Evolutionary conservation across 2,113 vertebrate genomes (phyloP).

Genomic region (Protobothrops flavoviridis): DNA sequence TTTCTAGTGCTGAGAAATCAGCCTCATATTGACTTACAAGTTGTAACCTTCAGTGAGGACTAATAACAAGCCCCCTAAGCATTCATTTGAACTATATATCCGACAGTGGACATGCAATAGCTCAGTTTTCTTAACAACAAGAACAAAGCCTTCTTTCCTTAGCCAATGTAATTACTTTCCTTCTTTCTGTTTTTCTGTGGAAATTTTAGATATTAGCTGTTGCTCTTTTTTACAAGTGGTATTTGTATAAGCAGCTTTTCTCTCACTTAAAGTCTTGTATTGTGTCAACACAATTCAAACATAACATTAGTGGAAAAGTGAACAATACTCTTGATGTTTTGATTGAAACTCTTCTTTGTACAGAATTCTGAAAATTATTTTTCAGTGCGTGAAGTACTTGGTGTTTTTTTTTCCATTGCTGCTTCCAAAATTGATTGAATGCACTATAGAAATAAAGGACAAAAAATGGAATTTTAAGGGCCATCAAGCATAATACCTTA

Average conservation of each 20-base stretch:
- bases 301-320: neutral
- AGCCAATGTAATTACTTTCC: neutral
- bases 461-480: constrained; percentile 64
- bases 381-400: constrained; percentile 46
- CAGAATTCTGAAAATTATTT: constrained; percentile 52
- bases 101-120: neutral
- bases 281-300: constrained; percentile 12
- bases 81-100: neutral
- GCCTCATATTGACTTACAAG: neutral
- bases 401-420: constrained; percentile 42
- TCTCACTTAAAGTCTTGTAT: constrained; percentile 16
- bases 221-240: neutral
- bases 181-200: constrained; percentile 4
- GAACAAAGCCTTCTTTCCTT: neutral
- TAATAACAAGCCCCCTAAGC: neutral
- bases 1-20: neutral
- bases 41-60: neutral
- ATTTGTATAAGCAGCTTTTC: neutral
- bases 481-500: constrained; percentile 53
- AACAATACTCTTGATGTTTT: constrained; percentile 14
- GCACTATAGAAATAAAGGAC: constrained; percentile 57
- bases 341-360: constrained; percentile 47
- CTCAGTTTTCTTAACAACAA: neutral
- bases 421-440: constrained; percentile 56
- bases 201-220: constrained; percentile 22